phyloP scores from a whole-genome alignment of 2,797 vertebrate genomes.

The Xiphorhynchus erythropygius region DNA sequence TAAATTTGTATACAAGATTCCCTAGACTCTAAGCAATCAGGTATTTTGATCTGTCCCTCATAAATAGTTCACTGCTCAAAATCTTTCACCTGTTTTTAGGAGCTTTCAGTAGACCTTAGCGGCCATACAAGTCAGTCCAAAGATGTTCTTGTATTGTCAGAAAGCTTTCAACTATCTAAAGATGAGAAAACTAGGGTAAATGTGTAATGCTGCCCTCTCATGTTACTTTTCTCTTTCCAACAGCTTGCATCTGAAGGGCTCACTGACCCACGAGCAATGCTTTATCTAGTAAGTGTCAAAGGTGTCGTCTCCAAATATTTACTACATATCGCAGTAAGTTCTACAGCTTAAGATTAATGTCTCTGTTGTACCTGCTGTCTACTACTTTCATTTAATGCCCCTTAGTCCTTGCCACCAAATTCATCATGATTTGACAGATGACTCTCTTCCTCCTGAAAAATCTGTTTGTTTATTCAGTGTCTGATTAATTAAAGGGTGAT shows the following conservation, averaged over 20 bases:
- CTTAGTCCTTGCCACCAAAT: not conserved
- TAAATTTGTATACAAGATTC: not conserved
- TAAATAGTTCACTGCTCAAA: not conserved
- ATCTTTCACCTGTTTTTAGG: not conserved
- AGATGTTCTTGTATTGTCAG: not conserved
- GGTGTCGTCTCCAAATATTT: not conserved
- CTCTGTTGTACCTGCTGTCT: not conserved
- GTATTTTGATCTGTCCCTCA: not conserved
- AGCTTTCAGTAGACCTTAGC: not conserved
- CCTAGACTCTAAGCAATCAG: not conserved
- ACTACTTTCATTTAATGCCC: not conserved
- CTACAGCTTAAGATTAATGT: not conserved
- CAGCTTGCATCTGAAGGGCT: not conserved
- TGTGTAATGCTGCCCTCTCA: not conserved
- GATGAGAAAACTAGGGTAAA: not conserved
- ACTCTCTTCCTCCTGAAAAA: not conserved
- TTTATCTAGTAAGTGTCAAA: not conserved
- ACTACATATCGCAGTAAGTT: not conserved
- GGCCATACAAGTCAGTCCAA: not conserved
- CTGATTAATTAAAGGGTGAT: not conserved
- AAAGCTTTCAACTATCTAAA: not conserved
- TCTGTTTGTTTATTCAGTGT: not conserved
- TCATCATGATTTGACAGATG: not conserved
- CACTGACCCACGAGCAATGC: not conserved
- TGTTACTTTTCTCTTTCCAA: not conserved